Base-by-base conservation (phyloP, 2,113 vertebrate species). In the Otus sunia region DNA sequence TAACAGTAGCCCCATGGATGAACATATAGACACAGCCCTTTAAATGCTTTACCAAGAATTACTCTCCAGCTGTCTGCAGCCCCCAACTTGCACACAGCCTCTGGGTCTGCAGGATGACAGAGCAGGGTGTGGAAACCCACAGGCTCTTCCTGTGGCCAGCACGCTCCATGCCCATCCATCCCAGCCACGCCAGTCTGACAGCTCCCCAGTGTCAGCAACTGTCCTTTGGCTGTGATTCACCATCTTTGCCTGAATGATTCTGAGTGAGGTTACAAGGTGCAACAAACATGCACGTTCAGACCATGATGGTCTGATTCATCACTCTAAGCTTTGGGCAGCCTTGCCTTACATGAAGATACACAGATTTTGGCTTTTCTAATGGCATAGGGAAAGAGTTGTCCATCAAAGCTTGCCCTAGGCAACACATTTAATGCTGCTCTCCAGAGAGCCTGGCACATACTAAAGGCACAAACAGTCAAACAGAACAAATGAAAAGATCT, bases 401-500 rank as follows among this genome's bases (percentile, higher is more conserved):
- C 91, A 79, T 87, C 89, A 64, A 64, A 91, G 45, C 55, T 56
- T 85, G 88, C 88, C 62, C 39, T 60, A 79, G 92, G 91, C 94
- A 86, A 74, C 68, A 68, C 45, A 78, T 75, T 94, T 45, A n/a
- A 73, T 63, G 91, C 76, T 75, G 73, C 60, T 91, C 83, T 90
- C 71, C 59, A 36, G 85, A 94, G 77, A 83, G 67, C 80, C 81
- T 82, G 77, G 66, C 81, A 90, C 66, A 85, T 60, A 67, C 77
- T 30, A 50, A 67, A 96, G 90, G 58, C 90, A 78, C 66, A 76
- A 96, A 96, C 62, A 86, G 39, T 52, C 86, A 56, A 27, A 95
- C 39, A 88, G 86, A 96, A 88, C 79, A 94, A 89, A 95, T 23
- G 27, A 79, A 84, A 95, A 95, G 56, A 91, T 78, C 77, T 74